phyloP scores from a whole-genome alignment of 2,113 vertebrate genomes.

The Callospermophilus lateralis region DNA sequence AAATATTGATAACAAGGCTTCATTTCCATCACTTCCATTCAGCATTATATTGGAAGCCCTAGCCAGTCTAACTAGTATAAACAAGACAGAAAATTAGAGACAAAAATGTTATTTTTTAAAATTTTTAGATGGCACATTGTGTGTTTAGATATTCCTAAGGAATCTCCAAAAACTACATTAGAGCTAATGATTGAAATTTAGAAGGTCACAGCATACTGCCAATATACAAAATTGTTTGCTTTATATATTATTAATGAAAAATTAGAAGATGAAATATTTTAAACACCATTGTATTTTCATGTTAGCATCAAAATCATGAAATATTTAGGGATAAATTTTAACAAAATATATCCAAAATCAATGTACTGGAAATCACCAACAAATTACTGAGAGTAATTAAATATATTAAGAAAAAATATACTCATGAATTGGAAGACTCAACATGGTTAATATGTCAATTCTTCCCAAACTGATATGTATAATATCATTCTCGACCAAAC shows the following conservation, averaged over 20 bases:
- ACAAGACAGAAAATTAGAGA: not conserved
- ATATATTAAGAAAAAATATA: not conserved
- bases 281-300: not conserved
- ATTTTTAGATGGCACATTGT: not conserved
- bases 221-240: not conserved
- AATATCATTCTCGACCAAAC: not conserved
- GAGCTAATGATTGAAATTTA: not conserved
- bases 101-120: not conserved
- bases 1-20: not conserved
- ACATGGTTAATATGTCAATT: not conserved
- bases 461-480: not conserved
- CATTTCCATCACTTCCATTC: not conserved
- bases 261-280: not conserved
- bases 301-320: not conserved
- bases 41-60: not conserved
- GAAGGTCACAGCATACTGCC: not conserved
- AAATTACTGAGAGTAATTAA: not conserved
- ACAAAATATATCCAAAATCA: not conserved
- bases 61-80: not conserved
- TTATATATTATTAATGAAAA: not conserved
- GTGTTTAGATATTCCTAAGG: not conserved
- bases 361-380: not conserved
- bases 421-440: not conserved
- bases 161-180: not conserved
- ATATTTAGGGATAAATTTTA: not conserved